Percentiles rank a stretch among this genome's conserved stretches.
Evolutionary conservation across 2,797 vertebrate species (phyloP).

Genomic region (Crenichthys baileyi): DNA sequence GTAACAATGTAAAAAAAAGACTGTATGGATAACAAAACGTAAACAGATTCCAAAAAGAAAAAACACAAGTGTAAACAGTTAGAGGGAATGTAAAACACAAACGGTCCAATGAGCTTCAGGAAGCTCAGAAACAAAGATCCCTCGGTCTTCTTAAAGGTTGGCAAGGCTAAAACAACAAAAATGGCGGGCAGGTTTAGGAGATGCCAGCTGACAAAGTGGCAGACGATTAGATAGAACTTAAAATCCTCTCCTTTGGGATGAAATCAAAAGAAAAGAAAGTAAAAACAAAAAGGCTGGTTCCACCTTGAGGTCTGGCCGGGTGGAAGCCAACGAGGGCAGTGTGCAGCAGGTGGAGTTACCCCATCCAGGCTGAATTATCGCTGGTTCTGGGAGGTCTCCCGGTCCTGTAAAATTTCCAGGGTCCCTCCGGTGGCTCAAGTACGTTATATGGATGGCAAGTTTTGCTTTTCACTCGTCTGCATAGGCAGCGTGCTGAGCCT

Average conservation of each 20-base stretch:
- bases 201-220: conserved; percentile 35
- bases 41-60: conserved; percentile 63
- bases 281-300: conserved; percentile 83
- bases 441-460: conserved; percentile 65
- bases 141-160: conserved; percentile 51
- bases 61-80: conserved; percentile 63
- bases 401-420: conserved; percentile 84
- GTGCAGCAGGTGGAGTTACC: conserved; percentile 94
- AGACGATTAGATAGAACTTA: conserved; percentile 57
- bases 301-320: conserved; percentile 83
- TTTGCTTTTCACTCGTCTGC: conserved; percentile 97
- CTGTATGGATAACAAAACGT: conserved; percentile 59
- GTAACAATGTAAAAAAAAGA: conserved; percentile 62
- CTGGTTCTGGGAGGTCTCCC: conserved; percentile 88
- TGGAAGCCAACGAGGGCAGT: conserved; percentile 94
- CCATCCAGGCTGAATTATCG: conserved; percentile 93
- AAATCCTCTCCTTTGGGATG: conserved; percentile 54
- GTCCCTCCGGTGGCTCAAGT: conserved; percentile 76
- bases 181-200: conserved; percentile 30
- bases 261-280: conserved; percentile 60
- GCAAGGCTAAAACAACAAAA: conserved; percentile 40
- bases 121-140: conserved; percentile 39
- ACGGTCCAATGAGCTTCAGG: conserved; percentile 47
- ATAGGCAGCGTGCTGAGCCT: conserved; percentile 99
- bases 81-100: conserved; percentile 71